These are phyloP conservation scores for Probosciger aterrimus DNA, from an alignment of 2,113 vertebrate genomes.

Conservation along the genomic window DNA sequence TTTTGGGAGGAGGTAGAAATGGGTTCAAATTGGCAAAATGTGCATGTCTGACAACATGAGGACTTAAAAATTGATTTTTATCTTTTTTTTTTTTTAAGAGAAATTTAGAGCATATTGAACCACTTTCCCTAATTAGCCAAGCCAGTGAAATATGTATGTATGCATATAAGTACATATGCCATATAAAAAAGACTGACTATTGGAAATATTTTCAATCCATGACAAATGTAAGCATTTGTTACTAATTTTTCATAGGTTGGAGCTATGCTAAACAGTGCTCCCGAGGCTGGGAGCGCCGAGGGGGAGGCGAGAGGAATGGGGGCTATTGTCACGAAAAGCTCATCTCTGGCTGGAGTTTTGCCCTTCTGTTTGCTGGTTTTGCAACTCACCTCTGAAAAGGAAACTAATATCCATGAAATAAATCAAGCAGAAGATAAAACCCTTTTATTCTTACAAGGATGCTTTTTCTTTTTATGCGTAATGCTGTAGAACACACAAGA, in stretches of 20 bases:
- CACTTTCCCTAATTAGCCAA: neutral
- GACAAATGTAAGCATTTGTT: conserved; percentile 22
- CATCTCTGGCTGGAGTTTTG: neutral
- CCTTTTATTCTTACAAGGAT: neutral
- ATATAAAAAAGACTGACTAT: neutral
- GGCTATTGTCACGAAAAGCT: neutral
- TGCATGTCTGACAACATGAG: neutral
- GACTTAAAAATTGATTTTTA: neutral
- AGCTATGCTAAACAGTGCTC: neutral
- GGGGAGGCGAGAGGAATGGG: neutral
- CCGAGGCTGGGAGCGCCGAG: neutral
- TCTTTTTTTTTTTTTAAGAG: neutral
- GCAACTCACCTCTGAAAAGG: neutral
- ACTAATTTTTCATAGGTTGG: neutral
- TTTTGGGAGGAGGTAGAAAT: conserved; percentile 22
- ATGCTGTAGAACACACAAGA: neutral
- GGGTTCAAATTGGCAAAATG: neutral
- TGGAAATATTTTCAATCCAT: neutral
- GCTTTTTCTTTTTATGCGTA: neutral
- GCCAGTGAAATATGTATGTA: neutral
- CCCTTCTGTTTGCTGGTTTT: neutral
- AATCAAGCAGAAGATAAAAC: neutral
- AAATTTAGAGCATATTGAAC: conserved; percentile 50
- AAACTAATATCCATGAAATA: neutral
- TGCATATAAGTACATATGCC: neutral